These are phyloP conservation scores for Oxyscelio sp. DNA, from an alignment of 2,888 invertebrate species.

Conservation along the genomic window DNA sequence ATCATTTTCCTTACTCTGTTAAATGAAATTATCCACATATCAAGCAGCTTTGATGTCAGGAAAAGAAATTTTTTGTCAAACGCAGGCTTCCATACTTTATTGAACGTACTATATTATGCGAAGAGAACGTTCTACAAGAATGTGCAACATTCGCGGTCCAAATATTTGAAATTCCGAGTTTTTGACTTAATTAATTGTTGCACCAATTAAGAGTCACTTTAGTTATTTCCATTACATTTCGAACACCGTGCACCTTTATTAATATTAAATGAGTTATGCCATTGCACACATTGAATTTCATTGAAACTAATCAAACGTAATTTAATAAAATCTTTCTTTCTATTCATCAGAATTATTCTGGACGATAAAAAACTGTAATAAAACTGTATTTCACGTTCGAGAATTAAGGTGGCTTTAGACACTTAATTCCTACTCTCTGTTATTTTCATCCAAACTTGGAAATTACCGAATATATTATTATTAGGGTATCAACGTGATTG, in stretches of 20 bases:
- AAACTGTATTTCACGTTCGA: not conserved
- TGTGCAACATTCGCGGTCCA: constrained; percentile 38
- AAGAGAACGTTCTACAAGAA: constrained; percentile 38
- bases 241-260: constrained; percentile 19
- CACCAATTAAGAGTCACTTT: constrained; percentile 25
- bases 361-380: not conserved
- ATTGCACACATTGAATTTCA: not conserved
- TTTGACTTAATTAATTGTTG: constrained; percentile 48
- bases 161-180: constrained; percentile 43
- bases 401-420: no score
- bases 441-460: no score
- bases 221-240: constrained; percentile 15
- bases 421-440: no score
- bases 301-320: not conserved
- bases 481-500: no score
- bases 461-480: no score
- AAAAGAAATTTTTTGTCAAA: constrained; percentile 50
- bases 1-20: constrained; percentile 48
- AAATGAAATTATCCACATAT: constrained; percentile 57
- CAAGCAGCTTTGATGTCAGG: constrained; percentile 50
- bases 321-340: not conserved
- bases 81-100: constrained; percentile 53
- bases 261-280: not conserved
- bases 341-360: not conserved
- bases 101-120: constrained; percentile 57